Evolutionary conservation across 2,113 vertebrate genomes (phyloP).

Genomic region (Asarcornis scutulata): DNA sequence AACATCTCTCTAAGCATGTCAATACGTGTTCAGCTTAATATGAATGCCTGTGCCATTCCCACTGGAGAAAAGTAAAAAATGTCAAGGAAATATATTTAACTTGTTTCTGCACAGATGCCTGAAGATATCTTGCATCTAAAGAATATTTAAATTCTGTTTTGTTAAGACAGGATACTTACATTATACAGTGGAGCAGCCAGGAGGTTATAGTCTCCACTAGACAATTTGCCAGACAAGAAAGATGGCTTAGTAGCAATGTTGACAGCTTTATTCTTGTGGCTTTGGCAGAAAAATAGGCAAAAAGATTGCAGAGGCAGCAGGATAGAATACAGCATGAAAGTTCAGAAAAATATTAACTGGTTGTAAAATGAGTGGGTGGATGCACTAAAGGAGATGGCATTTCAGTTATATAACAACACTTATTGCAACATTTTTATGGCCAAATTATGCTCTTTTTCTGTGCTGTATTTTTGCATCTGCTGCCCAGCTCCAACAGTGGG

Average conservation of each 20-base stretch:
- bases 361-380: conserved; percentile 77
- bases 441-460: conserved; percentile 72
- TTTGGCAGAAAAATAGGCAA: conserved; percentile 78
- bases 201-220: conserved; percentile 74
- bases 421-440: conserved; percentile 72
- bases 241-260: conserved; percentile 70
- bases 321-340: conserved; percentile 70
- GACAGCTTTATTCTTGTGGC: conserved; percentile 81
- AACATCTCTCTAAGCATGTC: conserved; percentile 59
- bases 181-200: conserved; percentile 68
- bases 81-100: conserved; percentile 54
- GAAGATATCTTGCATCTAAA: conserved; percentile 60
- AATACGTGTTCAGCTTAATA: conserved; percentile 50
- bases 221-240: conserved; percentile 80
- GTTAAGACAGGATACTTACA: conserved; percentile 68
- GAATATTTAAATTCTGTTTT: conserved; percentile 77
- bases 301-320: conserved; percentile 74
- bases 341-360: conserved; percentile 78
- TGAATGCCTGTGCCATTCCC: conserved; percentile 38
- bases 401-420: conserved; percentile 74
- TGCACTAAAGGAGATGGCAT: conserved; percentile 69
- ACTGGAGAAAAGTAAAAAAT: conserved; percentile 59
- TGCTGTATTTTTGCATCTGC: conserved; percentile 63
- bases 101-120: conserved; percentile 46
- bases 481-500: conserved; percentile 32